These are phyloP conservation scores for Illadopsis cleaveri DNA, from an alignment of 2,113 vertebrate genomes.

Conservation along the genomic window DNA sequence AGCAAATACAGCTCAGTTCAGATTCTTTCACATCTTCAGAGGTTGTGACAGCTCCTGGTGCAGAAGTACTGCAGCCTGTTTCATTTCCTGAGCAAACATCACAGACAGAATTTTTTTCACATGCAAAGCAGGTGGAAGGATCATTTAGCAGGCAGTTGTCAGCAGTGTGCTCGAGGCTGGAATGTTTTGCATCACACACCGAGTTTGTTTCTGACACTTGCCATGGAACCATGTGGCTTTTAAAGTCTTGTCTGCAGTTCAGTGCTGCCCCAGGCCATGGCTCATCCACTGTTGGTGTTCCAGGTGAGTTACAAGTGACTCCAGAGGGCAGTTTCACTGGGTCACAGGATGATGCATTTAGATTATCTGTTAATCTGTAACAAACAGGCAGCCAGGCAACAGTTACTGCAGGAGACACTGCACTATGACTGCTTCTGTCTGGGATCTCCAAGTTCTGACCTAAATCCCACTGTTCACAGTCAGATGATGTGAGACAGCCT, in stretches of 20 bases:
- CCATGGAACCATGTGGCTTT: neutral
- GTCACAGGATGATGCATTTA: neutral
- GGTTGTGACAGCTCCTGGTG: neutral
- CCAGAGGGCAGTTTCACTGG: neutral
- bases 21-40: neutral
- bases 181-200: neutral
- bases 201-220: neutral
- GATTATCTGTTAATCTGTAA: neutral
- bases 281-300: constrained; percentile 30
- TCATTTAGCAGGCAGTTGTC: neutral
- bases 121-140: neutral
- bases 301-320: neutral
- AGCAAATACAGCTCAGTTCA: neutral
- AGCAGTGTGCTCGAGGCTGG: constrained; percentile 4
- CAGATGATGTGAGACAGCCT: neutral
- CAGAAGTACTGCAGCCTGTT: neutral
- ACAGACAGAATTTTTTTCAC: neutral
- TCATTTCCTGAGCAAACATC: neutral
- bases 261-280: neutral
- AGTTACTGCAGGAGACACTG: neutral
- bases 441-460: neutral
- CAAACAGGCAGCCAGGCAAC: neutral
- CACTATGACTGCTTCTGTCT: neutral
- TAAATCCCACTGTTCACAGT: neutral
- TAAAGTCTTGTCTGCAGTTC: neutral